Evolutionary conservation across 2,113 vertebrate species (phyloP).

Genomic region (Saguinus imperator): DNA sequence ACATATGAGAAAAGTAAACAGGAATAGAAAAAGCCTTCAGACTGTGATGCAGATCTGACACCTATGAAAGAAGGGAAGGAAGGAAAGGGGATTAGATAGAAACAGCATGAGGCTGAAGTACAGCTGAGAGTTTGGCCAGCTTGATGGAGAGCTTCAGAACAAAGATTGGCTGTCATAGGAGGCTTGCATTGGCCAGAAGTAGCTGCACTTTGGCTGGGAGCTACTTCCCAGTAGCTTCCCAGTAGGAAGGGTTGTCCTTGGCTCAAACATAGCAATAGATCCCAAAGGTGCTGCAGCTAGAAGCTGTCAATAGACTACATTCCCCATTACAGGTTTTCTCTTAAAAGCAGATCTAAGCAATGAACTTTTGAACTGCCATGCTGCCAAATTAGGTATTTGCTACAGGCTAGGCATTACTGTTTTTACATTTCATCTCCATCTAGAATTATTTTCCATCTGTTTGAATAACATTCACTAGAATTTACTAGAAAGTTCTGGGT

Average conservation of each 20-base stretch:
- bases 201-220: not conserved
- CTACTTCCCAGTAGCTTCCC: not conserved
- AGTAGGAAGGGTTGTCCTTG: not conserved
- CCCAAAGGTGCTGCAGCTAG: not conserved
- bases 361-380: not conserved
- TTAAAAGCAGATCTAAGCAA: not conserved
- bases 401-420: not conserved
- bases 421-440: not conserved
- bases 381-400: not conserved
- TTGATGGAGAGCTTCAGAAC: not conserved
- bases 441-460: not conserved
- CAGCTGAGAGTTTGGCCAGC: not conserved
- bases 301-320: not conserved
- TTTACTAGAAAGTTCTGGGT: not conserved
- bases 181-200: not conserved
- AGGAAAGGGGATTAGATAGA: not conserved
- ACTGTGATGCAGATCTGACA: not conserved
- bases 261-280: not conserved
- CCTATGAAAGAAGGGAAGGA: not conserved
- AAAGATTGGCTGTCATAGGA: not conserved
- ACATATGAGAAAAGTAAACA: not conserved
- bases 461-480: slow-evolving; percentile 24
- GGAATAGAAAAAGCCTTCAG: not conserved
- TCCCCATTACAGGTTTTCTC: not conserved
- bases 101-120: not conserved